Evolutionary conservation across 2,888 invertebrate genomes (phyloP).

Genomic region (Drosophila anomelani): DNA sequence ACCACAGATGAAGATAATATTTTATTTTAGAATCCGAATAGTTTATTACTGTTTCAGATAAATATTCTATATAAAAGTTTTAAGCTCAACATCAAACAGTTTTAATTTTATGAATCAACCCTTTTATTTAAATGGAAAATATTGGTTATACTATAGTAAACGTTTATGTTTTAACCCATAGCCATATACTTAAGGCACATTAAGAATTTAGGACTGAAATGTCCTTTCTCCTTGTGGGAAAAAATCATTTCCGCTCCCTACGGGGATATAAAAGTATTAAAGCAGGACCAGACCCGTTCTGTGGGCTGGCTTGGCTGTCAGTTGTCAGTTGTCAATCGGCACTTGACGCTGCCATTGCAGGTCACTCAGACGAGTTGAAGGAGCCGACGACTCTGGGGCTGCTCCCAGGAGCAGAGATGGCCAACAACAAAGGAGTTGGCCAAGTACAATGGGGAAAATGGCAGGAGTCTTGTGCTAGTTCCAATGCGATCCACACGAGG

Average conservation of each 20-base stretch:
- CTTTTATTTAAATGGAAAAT: slow-evolving; percentile 5
- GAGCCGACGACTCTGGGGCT: slow-evolving; percentile 15
- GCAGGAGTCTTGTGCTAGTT: slow-evolving; percentile 61
- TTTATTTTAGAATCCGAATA: background rate
- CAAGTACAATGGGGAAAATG: slow-evolving; percentile 34
- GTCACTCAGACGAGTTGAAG: slow-evolving; percentile 33
- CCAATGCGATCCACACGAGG: slow-evolving; percentile 56
- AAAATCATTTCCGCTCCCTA: background rate
- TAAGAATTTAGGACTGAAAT: background rate
- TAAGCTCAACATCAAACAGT: no score
- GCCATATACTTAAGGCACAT: background rate
- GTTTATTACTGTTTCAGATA: no score
- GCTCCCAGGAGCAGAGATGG: slow-evolving; percentile 14
- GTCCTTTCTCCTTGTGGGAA: background rate
- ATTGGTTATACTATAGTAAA: background rate
- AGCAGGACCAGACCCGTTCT: slow-evolving; percentile 8
- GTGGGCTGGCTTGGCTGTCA: slow-evolving; percentile 3
- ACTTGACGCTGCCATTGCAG: slow-evolving; percentile 47
- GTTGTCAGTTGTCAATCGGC: slow-evolving; percentile 37
- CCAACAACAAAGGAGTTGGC: slow-evolving; percentile 26
- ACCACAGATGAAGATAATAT: slow-evolving; percentile 14
- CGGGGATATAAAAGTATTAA: slow-evolving; percentile 8
- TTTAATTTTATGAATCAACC: background rate
- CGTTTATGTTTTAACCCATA: no score
- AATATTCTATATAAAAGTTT: no score